Percentiles rank a stretch among this genome's conserved stretches.
Evolutionary conservation across 92 coral and sea anemone genomes (phyloP).

Genomic region (Zoanthus sociatus): DNA sequence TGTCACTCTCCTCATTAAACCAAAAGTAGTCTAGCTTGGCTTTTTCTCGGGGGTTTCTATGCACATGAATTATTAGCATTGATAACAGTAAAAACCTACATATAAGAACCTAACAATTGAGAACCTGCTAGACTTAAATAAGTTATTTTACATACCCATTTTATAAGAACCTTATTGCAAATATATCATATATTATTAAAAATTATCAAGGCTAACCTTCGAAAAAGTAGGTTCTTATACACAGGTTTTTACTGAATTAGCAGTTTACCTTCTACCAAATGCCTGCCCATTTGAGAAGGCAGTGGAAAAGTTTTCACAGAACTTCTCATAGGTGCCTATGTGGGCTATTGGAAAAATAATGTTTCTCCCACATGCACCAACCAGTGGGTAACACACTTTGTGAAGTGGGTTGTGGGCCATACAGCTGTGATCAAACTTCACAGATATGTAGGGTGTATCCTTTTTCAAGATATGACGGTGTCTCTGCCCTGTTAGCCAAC

Average conservation of each 20-base stretch:
- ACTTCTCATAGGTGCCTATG: constrained; percentile 20
- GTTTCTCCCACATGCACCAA: constrained; percentile 9
- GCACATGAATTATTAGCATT: too few relatives aligned
- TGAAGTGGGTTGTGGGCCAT: constrained; percentile 6
- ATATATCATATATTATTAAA: background rate
- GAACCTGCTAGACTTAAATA: constrained; percentile 1
- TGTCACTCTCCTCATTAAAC: too few relatives aligned
- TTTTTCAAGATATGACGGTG: constrained; percentile 34
- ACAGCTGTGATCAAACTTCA: background rate
- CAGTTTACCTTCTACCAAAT: constrained; percentile 15
- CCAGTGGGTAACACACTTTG: constrained; percentile 11
- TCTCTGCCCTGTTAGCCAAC: constrained; percentile 41
- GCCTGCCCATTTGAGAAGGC: constrained; percentile 13
- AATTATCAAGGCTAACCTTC: constrained; percentile 1
- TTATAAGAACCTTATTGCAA: background rate
- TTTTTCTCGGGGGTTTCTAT: too few relatives aligned
- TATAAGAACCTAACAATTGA: too few relatives aligned
- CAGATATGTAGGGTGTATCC: background rate
- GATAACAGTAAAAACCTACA: too few relatives aligned
- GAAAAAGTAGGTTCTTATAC: constrained; percentile 4
- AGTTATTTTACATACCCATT: constrained; percentile 1
- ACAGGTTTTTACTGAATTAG: constrained; percentile 4
- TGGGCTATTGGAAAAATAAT: constrained; percentile 17
- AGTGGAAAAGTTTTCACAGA: constrained; percentile 14
- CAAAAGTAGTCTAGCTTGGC: too few relatives aligned